A percentile compares a stretch with the other conserved stretches of the same genome.
phyloP scores from a whole-genome alignment of 2,113 vertebrate genomes.

The Cyprinodon tularosa region DNA sequence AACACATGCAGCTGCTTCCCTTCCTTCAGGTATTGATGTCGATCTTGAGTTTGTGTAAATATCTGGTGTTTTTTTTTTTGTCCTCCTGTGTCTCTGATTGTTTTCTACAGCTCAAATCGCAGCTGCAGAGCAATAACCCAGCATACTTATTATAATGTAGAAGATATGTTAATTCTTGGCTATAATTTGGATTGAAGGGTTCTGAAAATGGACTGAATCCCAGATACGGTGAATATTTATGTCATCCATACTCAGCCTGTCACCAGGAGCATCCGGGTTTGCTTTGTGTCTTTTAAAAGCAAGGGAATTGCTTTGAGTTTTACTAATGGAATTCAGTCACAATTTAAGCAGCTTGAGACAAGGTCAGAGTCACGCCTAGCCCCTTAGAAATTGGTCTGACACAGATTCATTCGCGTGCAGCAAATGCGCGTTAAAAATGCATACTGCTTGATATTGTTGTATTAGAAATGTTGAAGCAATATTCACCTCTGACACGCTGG shows the following conservation, averaged over 20 bases:
- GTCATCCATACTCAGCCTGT: constrained; percentile 23
- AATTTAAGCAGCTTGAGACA: constrained; percentile 53
- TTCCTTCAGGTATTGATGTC: constrained; percentile 48
- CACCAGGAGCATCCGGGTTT: constrained; percentile 14
- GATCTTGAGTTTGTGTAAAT: constrained; percentile 14
- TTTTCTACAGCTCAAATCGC: constrained; percentile 26
- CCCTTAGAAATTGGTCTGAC: constrained; percentile 75
- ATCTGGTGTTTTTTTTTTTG: not conserved
- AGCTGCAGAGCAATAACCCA: constrained; percentile 48
- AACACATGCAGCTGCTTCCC: constrained; percentile 54
- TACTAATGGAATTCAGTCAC: constrained; percentile 58
- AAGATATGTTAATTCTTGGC: constrained; percentile 42
- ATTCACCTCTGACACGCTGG: constrained; percentile 30
- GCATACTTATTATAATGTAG: constrained; percentile 36
- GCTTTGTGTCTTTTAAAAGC: constrained; percentile 58
- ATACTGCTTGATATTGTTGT: constrained; percentile 53
- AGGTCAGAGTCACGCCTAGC: constrained; percentile 61
- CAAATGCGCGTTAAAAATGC: constrained; percentile 68
- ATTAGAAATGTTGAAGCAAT: constrained; percentile 44
- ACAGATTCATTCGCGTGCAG: constrained; percentile 46
- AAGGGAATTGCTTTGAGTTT: constrained; percentile 59
- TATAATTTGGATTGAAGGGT: constrained; percentile 11
- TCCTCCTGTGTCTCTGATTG: constrained; percentile 8
- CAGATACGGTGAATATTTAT: constrained; percentile 37
- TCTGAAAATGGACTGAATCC: constrained; percentile 21